A percentile compares a stretch with the other conserved stretches of the same genome.
Conservation (phyloP, 2,113 vertebrate species). For the Melospiza georgiana region DNA sequence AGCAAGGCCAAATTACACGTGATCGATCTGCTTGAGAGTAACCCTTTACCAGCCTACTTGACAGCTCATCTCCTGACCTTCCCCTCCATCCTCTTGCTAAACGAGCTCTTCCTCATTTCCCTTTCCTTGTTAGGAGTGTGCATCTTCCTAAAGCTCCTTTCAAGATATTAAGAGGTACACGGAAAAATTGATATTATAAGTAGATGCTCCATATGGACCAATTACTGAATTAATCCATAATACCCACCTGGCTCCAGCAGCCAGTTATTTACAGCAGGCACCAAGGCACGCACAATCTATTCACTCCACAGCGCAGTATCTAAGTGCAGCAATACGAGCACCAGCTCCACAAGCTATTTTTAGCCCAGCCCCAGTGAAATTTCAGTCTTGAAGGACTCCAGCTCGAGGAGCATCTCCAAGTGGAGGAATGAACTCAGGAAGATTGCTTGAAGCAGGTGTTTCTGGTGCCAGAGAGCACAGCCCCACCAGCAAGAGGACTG, state of each 20-base stretch:
- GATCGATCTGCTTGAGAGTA: background rate
- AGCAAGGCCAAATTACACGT: background rate
- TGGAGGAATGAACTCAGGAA: background rate
- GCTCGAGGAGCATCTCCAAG: background rate
- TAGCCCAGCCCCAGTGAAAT: background rate
- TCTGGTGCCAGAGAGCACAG: background rate
- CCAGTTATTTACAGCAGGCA: slow-evolving; percentile 26
- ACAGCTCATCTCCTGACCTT: background rate
- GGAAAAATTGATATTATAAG: slow-evolving; percentile 14
- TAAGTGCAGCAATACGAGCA: background rate
- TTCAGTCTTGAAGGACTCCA: background rate
- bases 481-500: background rate
- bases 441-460: rapidly evolving
- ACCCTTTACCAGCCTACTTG: background rate
- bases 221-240: slow-evolving; percentile 46
- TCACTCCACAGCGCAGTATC: background rate
- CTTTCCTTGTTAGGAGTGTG: background rate
- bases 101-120: background rate
- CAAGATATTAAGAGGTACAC: background rate
- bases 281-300: background rate
- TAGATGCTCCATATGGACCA: slow-evolving; percentile 37
- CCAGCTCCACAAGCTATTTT: background rate
- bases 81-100: slow-evolving; percentile 10
- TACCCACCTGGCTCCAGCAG: slow-evolving; percentile 18
- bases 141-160: slow-evolving; percentile 10